phyloP scores from a whole-genome alignment of 2,797 vertebrate species.

The Florisuga fusca region DNA sequence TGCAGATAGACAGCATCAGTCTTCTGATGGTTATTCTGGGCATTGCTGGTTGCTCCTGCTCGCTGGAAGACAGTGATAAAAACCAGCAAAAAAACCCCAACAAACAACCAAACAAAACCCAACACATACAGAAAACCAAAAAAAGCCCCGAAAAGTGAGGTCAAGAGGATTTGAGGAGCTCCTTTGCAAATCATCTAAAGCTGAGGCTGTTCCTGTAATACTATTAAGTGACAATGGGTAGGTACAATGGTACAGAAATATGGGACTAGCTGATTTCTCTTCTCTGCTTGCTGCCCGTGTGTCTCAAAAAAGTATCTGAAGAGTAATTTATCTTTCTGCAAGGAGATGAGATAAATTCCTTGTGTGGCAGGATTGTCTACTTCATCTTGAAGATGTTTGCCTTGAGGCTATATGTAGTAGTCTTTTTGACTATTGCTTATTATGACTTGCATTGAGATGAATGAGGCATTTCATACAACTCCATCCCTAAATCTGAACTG shows the following conservation, averaged over 20 bases:
- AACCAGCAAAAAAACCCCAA: no score
- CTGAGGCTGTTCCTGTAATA: not conserved
- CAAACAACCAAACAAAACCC: no score
- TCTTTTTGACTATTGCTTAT: not conserved
- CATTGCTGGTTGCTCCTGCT: not conserved
- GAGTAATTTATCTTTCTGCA: not conserved
- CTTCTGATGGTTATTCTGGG: not conserved
- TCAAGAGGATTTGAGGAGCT: not conserved
- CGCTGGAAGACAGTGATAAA: not conserved
- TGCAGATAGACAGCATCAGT: not conserved
- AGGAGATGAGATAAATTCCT: not conserved
- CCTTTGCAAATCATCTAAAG: not conserved
- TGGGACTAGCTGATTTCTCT: not conserved
- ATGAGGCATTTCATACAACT: not conserved
- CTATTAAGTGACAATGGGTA: not conserved
- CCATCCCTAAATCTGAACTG: not conserved
- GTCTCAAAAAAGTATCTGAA: not conserved
- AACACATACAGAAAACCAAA: no score
- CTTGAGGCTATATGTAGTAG: not conserved
- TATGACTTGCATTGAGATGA: not conserved
- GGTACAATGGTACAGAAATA: not conserved
- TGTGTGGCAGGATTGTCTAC: not conserved
- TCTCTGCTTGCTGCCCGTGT: not conserved
- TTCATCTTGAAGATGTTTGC: slow-evolving; percentile 1
- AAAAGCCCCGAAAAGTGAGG: no score